These are phyloP conservation scores for Rhopilema esculentum DNA, from an alignment of 30 jellyfish, hydroid and myxozoan genomes.

Conservation along the genomic window DNA sequence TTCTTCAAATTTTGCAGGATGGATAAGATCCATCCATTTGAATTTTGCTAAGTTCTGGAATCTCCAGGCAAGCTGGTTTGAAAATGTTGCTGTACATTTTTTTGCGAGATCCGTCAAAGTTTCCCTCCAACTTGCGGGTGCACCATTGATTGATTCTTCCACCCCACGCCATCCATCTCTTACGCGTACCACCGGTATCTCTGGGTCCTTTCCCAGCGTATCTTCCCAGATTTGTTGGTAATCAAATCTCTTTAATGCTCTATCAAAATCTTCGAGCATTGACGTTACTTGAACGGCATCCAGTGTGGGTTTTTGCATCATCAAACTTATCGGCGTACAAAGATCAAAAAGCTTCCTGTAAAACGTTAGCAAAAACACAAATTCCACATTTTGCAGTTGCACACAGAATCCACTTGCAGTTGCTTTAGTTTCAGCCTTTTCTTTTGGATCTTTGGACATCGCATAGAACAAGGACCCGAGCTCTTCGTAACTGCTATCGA, in stretches of 20 bases:
- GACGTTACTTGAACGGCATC: slow-evolving; percentile 8
- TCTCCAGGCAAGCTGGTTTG: slow-evolving; percentile 28
- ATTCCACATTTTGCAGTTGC: slow-evolving; percentile 24
- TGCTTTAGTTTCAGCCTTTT: slow-evolving; percentile 16
- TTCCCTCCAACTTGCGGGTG: not conserved
- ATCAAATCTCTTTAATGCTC: not conserved
- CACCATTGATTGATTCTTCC: slow-evolving; percentile 13
- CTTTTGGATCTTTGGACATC: not conserved
- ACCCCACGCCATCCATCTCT: slow-evolving; percentile 28
- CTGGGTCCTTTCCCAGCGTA: not conserved
- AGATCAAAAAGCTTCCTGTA: slow-evolving; percentile 19
- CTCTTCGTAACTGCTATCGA: slow-evolving; percentile 37
- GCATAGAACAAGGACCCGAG: not conserved
- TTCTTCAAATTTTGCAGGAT: not conserved
- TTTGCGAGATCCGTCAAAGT: slow-evolving; percentile 21
- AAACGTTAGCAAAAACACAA: slow-evolving; percentile 11
- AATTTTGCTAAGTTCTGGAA: slow-evolving; percentile 3
- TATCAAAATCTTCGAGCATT: no score
- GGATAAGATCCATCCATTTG: slow-evolving; percentile 20
- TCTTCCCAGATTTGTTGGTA: slow-evolving; percentile 11
- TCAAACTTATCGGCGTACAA: not conserved
- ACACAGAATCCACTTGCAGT: slow-evolving; percentile 9
- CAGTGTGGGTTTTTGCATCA: not conserved
- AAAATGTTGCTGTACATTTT: slow-evolving; percentile 1
- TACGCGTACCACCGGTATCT: slow-evolving; percentile 22